Evolutionary conservation across 2,888 invertebrate species (phyloP).

Genomic region (Cryptocephalus moraei): DNA sequence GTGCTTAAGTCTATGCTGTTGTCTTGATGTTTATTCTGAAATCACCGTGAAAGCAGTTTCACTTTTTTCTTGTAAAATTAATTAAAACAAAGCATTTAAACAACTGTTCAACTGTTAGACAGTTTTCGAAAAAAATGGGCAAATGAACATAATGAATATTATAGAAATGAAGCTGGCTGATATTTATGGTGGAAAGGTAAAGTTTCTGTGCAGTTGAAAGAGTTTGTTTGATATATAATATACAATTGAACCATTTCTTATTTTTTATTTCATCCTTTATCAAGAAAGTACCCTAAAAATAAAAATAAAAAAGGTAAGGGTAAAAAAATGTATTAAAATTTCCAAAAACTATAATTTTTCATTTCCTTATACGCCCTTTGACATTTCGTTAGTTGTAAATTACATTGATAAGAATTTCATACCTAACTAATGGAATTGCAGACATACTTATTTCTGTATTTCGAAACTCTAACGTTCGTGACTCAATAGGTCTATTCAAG

Average conservation of each 20-base stretch:
- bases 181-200: slow-evolving; percentile 15
- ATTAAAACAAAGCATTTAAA: slow-evolving; percentile 16
- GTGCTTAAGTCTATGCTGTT: slow-evolving; percentile 19
- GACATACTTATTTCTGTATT: no score
- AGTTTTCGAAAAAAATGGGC: slow-evolving; percentile 21
- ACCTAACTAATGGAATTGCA: no score
- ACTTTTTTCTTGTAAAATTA: slow-evolving; percentile 25
- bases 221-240: slow-evolving; percentile 30
- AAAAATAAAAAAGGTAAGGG: no score
- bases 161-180: slow-evolving; percentile 15
- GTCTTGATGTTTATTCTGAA: slow-evolving; percentile 30
- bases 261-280: slow-evolving; percentile 9
- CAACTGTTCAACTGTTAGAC: slow-evolving; percentile 33
- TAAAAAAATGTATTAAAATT: no score
- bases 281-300: no score
- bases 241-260: slow-evolving; percentile 26
- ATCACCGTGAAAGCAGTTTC: slow-evolving; percentile 26
- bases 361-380: no score
- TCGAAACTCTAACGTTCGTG: no score
- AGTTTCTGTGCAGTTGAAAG: slow-evolving; percentile 27
- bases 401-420: no score
- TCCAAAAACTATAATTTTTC: no score
- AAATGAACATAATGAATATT: slow-evolving; percentile 20
- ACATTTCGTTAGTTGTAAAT: no score
- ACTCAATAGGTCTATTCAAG: no score